Percentiles rank a stretch among this genome's conserved stretches.
Evolutionary conservation across 2,888 invertebrate species (phyloP).

Genomic region (Argyresthia albistria): DNA sequence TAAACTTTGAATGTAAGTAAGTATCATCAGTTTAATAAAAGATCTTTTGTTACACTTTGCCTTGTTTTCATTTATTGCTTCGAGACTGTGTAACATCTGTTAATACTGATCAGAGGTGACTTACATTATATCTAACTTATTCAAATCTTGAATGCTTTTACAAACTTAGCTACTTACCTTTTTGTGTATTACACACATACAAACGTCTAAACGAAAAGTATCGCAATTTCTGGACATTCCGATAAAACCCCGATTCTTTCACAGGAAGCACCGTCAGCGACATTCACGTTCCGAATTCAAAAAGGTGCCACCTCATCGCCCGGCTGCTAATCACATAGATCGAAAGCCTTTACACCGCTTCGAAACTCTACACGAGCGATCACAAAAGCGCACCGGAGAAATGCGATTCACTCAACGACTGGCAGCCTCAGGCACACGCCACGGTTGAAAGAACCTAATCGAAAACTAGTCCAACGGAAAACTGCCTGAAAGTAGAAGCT

Average conservation of each 20-base stretch:
- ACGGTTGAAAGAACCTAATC: conserved; percentile 33
- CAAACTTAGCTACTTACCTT: too few relatives aligned
- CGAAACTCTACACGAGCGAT: neutral
- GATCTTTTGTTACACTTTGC: neutral
- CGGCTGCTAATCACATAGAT: neutral
- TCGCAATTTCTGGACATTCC: too few relatives aligned
- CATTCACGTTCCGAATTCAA: neutral
- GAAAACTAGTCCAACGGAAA: conserved; percentile 34
- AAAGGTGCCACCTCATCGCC: neutral
- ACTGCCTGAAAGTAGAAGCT: conserved; percentile 12
- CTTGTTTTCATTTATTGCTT: too few relatives aligned
- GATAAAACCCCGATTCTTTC: too few relatives aligned
- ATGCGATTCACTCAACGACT: neutral
- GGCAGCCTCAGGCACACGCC: neutral
- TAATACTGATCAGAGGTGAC: too few relatives aligned
- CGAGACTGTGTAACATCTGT: too few relatives aligned
- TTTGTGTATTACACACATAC: too few relatives aligned
- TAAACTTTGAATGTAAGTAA: neutral
- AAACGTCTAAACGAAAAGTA: too few relatives aligned
- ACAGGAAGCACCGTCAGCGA: too few relatives aligned
- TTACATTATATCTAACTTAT: too few relatives aligned
- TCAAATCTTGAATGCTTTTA: too few relatives aligned
- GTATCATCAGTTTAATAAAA: conserved; percentile 1
- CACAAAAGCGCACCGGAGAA: neutral
- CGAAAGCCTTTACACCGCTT: neutral